Evolutionary conservation across 2,888 invertebrate genomes (phyloP), one percentile per base, ranked within the genome.

Genomic region (Matsumyia berberina): DNA sequence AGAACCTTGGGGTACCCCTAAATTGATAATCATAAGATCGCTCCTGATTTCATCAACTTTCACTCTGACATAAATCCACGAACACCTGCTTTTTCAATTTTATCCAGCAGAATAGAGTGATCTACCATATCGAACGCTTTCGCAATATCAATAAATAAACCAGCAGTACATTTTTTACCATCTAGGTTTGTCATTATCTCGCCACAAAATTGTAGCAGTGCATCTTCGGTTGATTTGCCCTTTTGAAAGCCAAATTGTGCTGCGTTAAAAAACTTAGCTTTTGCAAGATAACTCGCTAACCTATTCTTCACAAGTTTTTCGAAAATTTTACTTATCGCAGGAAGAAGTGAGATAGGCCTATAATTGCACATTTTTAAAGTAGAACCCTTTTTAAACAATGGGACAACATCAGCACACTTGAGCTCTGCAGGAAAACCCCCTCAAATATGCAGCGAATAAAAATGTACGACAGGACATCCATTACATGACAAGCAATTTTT

Each of bases 401-500:
- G 49, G 0, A 66, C 37, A 1, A 51, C 66, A 66, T 49, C 66
- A 24, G 35, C 49, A 66, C 51, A 19, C 2, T 35, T 66, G 0
- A 37, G 29, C 0, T 5, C 44, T 24, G 49, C 58, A 0, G 44
- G 33, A 42, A 69, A 1, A 69, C 42, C 2, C 67, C 55, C 5
- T 8, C 19, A 39, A 55, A 66, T 1, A 39, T n/a, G 5, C 66
- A 51, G 5, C 12, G 17, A 46, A 46, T 70, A 9, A 37, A 70
- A 3, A 58, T n/a, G 4, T 51, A 9, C 0, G 51, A 5, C 8
- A 69, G 42, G 0, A 73, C 60, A 53, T 62, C 51, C 6, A 42
- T 31, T 31, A 72, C 11, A 11, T 42, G 53, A 3, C 49, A 70
- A 8, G 57, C 46, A 44, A 70, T 35, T 35, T 70, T 46, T 58